A percentile compares a stretch with the other conserved stretches of the same genome.
These are phyloP conservation scores for Bellardia bayeri DNA, from an alignment of 2,888 invertebrate genomes.

Conservation along the genomic window DNA sequence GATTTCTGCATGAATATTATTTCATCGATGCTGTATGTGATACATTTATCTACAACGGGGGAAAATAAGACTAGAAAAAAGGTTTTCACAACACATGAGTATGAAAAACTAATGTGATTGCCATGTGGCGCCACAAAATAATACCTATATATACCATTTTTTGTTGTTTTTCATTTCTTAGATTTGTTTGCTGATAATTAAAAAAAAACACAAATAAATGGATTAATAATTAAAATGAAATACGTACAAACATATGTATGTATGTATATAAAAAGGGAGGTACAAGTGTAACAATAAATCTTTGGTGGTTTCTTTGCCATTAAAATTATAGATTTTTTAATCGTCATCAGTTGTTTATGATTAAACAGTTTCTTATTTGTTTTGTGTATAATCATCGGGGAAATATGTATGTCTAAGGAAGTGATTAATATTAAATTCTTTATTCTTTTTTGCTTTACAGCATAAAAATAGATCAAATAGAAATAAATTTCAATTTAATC, in stretches of 20 bases:
- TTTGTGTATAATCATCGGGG: constrained; percentile 32
- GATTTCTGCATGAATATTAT: constrained; percentile 25
- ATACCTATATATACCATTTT: not conserved
- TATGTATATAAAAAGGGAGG: too few relatives aligned
- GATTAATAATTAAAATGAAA: constrained; percentile 52
- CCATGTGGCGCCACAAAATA: constrained; percentile 77
- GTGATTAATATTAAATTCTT: constrained; percentile 63
- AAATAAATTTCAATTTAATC: constrained; percentile 56
- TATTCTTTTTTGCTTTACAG: not conserved
- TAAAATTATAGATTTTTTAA: constrained; percentile 8
- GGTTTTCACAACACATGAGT: constrained; percentile 34
- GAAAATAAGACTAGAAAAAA: constrained; percentile 33
- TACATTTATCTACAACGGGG: constrained; percentile 53
- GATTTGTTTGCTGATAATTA: constrained; percentile 44
- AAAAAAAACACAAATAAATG: constrained; percentile 28
- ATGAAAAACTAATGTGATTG: constrained; percentile 77
- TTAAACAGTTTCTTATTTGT: constrained; percentile 28
- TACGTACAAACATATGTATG: too few relatives aligned
- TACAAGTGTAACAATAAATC: not conserved
- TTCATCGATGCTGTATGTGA: constrained; percentile 55
- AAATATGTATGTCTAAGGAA: constrained; percentile 56
- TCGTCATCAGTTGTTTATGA: constrained; percentile 51
- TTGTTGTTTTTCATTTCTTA: constrained; percentile 25
- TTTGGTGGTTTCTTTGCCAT: constrained; percentile 12
- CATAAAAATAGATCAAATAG: constrained; percentile 58